phyloP scores from a whole-genome alignment of 2,888 invertebrate species.

The Drosophila merina region DNA sequence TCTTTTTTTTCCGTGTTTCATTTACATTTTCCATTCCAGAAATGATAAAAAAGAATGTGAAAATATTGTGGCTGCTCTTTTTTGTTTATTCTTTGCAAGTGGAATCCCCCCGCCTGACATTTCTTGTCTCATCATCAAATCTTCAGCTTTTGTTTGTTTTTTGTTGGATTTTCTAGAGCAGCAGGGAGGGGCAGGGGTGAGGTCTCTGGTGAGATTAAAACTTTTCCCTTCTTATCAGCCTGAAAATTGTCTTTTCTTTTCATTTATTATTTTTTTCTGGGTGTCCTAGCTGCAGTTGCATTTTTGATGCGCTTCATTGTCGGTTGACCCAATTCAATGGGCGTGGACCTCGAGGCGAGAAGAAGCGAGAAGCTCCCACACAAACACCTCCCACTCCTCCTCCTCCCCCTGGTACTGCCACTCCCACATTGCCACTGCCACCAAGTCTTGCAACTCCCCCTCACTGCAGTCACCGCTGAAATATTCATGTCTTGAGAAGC shows the following conservation, averaged over 20 bases:
- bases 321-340: slow-evolving; percentile 68
- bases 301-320: slow-evolving; percentile 64
- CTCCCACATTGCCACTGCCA: background rate
- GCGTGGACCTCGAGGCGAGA: slow-evolving; percentile 43
- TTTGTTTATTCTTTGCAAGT: slow-evolving; percentile 60
- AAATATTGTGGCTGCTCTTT: slow-evolving; percentile 59
- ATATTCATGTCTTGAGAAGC: slow-evolving; percentile 68
- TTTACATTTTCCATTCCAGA: slow-evolving; percentile 55
- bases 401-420: background rate
- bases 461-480: slow-evolving; percentile 30
- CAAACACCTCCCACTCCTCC: slow-evolving; percentile 7
- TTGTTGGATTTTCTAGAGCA: background rate
- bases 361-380: slow-evolving; percentile 48
- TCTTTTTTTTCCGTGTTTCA: slow-evolving; percentile 29
- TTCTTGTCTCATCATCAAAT: no score
- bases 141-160: slow-evolving; percentile 38
- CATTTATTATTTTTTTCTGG: slow-evolving; percentile 34
- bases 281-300: slow-evolving; percentile 58
- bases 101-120: no score
- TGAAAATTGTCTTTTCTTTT: slow-evolving; percentile 13
- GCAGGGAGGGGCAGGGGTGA: slow-evolving; percentile 1
- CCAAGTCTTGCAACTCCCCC: background rate
- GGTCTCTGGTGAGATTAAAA: slow-evolving; percentile 15
- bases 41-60: slow-evolving; percentile 57
- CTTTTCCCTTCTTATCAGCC: slow-evolving; percentile 32